Evolutionary conservation across 2,113 vertebrate species (phyloP).

Genomic region (Cariama cristata): DNA sequence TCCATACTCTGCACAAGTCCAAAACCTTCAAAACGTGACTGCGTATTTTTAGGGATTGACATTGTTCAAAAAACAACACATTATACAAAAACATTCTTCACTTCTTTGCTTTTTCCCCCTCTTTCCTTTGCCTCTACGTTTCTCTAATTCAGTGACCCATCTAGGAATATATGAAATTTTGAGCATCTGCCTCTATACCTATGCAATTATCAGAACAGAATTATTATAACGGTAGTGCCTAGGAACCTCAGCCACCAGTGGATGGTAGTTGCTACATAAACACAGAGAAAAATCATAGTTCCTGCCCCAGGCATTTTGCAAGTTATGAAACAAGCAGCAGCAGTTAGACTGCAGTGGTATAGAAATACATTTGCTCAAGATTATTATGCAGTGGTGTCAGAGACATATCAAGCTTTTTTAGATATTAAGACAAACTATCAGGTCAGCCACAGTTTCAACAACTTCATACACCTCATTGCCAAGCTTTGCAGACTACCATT

Average conservation of each 20-base stretch:
- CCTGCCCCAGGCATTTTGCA: conserved; percentile 9
- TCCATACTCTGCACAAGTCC: not conserved
- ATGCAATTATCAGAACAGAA: not conserved
- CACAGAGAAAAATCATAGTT: conserved; percentile 22
- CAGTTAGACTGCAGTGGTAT: not conserved
- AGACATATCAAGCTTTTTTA: conserved; percentile 3
- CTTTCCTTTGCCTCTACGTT: not conserved
- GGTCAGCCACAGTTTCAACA: not conserved
- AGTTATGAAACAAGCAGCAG: conserved; percentile 26
- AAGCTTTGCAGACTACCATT: not conserved
- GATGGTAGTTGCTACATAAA: conserved; percentile 21
- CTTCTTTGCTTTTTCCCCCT: not conserved
- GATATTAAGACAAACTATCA: conserved; percentile 23
- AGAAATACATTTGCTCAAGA: conserved; percentile 17
- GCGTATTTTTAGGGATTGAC: not conserved
- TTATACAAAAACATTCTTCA: not conserved
- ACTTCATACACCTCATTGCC: not conserved
- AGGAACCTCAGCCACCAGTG: conserved; percentile 8
- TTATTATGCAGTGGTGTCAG: conserved; percentile 1
- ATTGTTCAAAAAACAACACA: not conserved
- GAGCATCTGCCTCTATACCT: not conserved
- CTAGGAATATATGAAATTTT: not conserved
- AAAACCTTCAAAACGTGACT: not conserved
- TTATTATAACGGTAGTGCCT: not conserved
- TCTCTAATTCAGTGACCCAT: not conserved